Conservation (phyloP, 1,140 invertebrate genomes). For the Notospermus geniculatus region DNA sequence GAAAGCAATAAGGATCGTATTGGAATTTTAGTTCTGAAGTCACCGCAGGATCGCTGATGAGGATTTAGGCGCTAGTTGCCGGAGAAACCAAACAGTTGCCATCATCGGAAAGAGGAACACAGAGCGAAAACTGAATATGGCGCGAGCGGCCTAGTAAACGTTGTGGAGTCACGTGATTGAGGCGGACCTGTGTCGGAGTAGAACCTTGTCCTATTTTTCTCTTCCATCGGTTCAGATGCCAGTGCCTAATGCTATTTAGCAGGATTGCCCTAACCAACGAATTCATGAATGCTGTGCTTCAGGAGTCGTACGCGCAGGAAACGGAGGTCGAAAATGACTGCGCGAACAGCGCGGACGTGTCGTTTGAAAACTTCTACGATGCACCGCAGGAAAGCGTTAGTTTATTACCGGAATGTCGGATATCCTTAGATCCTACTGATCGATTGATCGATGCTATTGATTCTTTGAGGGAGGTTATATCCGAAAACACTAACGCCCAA, state of each 20-base stretch:
- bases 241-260: slow-evolving; percentile 1
- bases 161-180: too few relatives aligned
- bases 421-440: neutral
- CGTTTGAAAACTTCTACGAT: slow-evolving; percentile 6
- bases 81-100: too few relatives aligned
- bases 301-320: neutral
- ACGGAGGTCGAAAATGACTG: neutral
- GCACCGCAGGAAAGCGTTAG: neutral
- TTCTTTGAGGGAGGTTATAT: slow-evolving; percentile 2
- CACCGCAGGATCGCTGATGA: too few relatives aligned
- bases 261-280: neutral
- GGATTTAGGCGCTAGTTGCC: too few relatives aligned
- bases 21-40: too few relatives aligned
- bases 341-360: neutral
- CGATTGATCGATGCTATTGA: slow-evolving; percentile 7
- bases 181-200: too few relatives aligned
- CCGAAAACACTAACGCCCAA: slow-evolving; percentile 8
- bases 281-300: slow-evolving; percentile 7
- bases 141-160: too few relatives aligned
- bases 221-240: neutral
- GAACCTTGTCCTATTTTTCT: slow-evolving; percentile 1
- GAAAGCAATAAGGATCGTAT: too few relatives aligned
- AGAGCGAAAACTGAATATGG: too few relatives aligned
- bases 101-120: too few relatives aligned
- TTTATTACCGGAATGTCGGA: neutral